Evolutionary conservation across 1,140 invertebrate genomes (phyloP).

Genomic region (Whitmania pigra): DNA sequence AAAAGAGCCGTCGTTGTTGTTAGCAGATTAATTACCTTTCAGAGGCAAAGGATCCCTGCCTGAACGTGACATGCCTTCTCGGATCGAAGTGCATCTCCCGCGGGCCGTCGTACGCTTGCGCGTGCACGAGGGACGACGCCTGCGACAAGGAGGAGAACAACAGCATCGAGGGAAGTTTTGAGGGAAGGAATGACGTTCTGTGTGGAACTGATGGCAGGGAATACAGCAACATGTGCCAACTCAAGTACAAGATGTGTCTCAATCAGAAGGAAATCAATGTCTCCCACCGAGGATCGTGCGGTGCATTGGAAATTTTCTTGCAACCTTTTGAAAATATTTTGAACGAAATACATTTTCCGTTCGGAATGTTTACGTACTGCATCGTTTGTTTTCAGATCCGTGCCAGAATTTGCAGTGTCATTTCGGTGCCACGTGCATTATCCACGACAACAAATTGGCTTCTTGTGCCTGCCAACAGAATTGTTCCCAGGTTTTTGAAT

Average conservation of each 20-base stretch:
- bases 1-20: neutral
- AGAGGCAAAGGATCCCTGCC: neutral
- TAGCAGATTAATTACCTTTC: neutral
- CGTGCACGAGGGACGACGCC: neutral
- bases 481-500: no score
- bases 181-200: neutral
- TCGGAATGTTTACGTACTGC: neutral
- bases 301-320: neutral
- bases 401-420: neutral
- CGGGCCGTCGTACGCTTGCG: neutral
- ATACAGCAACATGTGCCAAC: neutral
- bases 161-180: neutral
- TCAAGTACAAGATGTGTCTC: neutral
- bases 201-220: neutral
- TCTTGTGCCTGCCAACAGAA: neutral
- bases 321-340: neutral
- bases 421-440: neutral
- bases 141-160: conserved; percentile 6
- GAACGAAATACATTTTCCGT: neutral
- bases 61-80: neutral
- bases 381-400: neutral
- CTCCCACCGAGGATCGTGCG: neutral
- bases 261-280: conserved; percentile 4
- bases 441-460: neutral
- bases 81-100: neutral